Evolutionary conservation across 2,888 invertebrate genomes (phyloP).

Genomic region (Tipula lateralis): DNA sequence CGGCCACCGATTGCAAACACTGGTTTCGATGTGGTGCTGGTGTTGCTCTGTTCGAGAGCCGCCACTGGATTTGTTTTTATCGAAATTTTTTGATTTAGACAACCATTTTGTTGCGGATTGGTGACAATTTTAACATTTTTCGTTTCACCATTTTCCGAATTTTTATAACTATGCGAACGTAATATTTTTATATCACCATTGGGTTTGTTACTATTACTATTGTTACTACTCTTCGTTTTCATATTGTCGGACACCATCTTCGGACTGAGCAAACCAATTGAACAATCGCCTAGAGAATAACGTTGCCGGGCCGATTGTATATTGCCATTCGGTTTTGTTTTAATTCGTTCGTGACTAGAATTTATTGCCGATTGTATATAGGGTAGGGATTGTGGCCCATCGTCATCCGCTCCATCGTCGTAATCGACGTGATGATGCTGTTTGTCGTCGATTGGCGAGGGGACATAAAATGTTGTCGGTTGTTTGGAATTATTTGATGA

Average conservation of each 20-base stretch:
- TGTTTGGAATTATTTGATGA: constrained; percentile 38
- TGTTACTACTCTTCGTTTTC: constrained; percentile 6
- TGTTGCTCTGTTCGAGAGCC: background rate
- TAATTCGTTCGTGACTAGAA: constrained; percentile 16
- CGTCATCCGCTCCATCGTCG: constrained; percentile 27
- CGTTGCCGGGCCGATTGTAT: constrained; percentile 26
- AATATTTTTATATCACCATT: constrained; percentile 27
- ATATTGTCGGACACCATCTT: constrained; percentile 25
- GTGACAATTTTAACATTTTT: constrained; percentile 26
- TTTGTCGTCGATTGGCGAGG: constrained; percentile 52
- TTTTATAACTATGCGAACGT: constrained; percentile 20
- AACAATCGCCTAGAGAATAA: background rate
- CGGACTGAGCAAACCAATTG: constrained; percentile 11
- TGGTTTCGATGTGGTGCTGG: background rate
- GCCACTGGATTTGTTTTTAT: background rate
- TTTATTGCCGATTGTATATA: constrained; percentile 12
- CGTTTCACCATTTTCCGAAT: background rate
- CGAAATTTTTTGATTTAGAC: constrained; percentile 21
- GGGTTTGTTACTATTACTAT: background rate
- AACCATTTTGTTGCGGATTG: background rate
- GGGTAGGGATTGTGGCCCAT: constrained; percentile 34
- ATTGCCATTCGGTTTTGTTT: constrained; percentile 2
- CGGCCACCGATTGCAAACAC: constrained; percentile 32
- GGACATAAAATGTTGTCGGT: constrained; percentile 65
- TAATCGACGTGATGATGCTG: constrained; percentile 29